Evolutionary conservation across 23 tunicate genomes (phyloP).

Genomic region (Trididemnum miniatum): DNA sequence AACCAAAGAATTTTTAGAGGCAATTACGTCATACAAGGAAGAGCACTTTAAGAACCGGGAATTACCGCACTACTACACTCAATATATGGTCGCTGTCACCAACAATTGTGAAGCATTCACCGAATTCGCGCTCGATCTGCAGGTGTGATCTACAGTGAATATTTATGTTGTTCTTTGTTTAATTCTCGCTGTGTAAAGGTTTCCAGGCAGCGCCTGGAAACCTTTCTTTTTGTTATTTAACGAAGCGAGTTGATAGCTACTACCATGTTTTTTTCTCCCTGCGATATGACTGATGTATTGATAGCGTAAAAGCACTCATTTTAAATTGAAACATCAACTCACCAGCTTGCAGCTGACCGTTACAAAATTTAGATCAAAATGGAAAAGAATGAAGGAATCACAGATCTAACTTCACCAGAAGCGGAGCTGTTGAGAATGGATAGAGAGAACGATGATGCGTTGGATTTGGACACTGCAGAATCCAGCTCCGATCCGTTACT

Average conservation of each 20-base stretch:
- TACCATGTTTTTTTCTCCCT: no score
- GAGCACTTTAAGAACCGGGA: constrained; percentile 86
- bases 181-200: no score
- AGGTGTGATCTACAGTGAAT: constrained; percentile 43
- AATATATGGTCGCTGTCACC: constrained; percentile 91
- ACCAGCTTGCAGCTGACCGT: no score
- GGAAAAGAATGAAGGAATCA: not conserved
- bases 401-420: not conserved
- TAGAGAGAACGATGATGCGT: constrained; percentile 4
- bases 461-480: no score
- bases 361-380: constrained; percentile 7
- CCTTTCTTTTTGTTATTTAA: no score
- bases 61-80: constrained; percentile 67
- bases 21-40: constrained; percentile 76
- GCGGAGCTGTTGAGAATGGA: constrained; percentile 32
- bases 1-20: constrained; percentile 43
- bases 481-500: no score
- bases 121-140: constrained; percentile 70
- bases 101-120: constrained; percentile 95
- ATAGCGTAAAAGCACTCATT: no score
- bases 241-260: no score
- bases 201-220: no score
- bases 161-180: no score
- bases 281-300: no score
- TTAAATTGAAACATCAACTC: no score